Evolutionary conservation across 2,113 vertebrate species (phyloP).

Genomic region (Phaethon lepturus): DNA sequence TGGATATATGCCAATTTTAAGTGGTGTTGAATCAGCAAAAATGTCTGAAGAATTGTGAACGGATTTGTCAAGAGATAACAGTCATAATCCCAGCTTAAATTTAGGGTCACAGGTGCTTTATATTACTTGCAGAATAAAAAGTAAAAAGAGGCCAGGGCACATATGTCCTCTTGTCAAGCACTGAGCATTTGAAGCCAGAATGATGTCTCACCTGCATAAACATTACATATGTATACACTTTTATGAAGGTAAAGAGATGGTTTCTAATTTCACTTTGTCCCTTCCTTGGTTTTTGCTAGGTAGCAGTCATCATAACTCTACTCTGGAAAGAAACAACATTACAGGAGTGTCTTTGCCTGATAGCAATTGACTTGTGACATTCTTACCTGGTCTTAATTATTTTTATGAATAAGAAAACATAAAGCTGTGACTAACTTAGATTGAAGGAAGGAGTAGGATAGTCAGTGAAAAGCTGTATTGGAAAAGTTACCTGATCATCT

Average conservation of each 20-base stretch:
- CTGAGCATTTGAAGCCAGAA: background rate
- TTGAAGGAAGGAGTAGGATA: background rate
- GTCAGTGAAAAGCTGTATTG: background rate
- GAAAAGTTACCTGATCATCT: background rate
- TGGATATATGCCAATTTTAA: background rate
- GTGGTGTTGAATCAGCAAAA: background rate
- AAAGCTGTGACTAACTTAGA: background rate
- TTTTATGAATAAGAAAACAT: background rate
- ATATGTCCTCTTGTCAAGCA: background rate
- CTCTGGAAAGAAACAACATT: background rate
- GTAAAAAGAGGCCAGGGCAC: background rate
- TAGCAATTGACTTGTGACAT: background rate
- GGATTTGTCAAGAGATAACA: background rate
- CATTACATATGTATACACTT: background rate
- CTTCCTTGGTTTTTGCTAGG: background rate
- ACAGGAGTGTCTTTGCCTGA: background rate
- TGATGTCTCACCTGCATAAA: background rate
- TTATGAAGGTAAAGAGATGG: background rate
- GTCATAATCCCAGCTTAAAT: background rate
- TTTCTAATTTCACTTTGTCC: background rate
- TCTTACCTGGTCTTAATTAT: background rate
- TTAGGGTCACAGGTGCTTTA: background rate
- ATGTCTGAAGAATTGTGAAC: constrained; percentile 9
- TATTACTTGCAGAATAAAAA: background rate
- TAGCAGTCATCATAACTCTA: background rate